phyloP scores from a whole-genome alignment of 2,797 vertebrate genomes.

The Novumbra hubbsi region DNA sequence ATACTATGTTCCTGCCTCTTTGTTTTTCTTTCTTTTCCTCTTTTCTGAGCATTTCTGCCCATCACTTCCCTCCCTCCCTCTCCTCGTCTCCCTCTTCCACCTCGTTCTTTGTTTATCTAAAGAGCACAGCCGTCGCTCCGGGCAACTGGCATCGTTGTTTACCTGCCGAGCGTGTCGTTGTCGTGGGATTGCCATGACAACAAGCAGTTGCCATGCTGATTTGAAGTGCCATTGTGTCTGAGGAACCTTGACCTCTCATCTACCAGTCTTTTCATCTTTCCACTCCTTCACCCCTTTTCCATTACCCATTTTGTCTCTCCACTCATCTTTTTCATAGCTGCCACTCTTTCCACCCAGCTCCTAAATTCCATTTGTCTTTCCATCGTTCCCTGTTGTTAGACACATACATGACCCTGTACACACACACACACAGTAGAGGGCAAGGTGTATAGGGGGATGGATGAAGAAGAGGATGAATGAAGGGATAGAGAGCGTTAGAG shows the following conservation, averaged over 20 bases:
- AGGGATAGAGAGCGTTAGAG: conserved; percentile 58
- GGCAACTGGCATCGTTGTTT: conserved; percentile 80
- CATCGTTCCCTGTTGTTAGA: conserved; percentile 7
- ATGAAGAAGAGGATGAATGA: conserved; percentile 46
- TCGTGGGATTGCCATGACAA: conserved; percentile 80
- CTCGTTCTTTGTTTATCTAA: conserved; percentile 69
- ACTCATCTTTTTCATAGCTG: conserved; percentile 10
- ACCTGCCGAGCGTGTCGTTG: conserved; percentile 82
- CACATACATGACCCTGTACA: background rate
- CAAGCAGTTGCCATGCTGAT: conserved; percentile 81
- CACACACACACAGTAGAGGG: conserved; percentile 27
- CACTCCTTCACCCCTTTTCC: background rate
- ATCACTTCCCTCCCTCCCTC: conserved; percentile 24
- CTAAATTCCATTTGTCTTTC: conserved; percentile 20
- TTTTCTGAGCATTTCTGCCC: conserved; percentile 27
- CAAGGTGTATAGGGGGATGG: background rate
- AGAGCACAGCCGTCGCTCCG: conserved; percentile 67
- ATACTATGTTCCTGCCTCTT: conserved; percentile 21
- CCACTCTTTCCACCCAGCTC: background rate
- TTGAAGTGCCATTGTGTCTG: conserved; percentile 75
- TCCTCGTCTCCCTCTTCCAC: conserved; percentile 24
- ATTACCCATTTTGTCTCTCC: conserved; percentile 30
- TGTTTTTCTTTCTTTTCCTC: conserved; percentile 25
- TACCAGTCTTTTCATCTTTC: conserved; percentile 26
- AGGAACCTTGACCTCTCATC: conserved; percentile 60